Evolutionary conservation across 2,888 invertebrate species (phyloP).

Genomic region (Cerastis leucographa): DNA sequence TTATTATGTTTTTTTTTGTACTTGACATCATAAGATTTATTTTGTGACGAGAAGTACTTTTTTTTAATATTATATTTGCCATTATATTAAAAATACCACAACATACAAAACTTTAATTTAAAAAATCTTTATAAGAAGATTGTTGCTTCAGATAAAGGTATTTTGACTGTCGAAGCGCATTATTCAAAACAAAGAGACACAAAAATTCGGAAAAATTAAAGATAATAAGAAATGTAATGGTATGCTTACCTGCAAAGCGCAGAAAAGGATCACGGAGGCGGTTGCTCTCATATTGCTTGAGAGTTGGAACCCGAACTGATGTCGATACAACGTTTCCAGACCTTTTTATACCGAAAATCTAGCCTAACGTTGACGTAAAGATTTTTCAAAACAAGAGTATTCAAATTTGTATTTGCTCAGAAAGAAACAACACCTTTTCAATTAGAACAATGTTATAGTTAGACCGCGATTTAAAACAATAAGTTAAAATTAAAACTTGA

Average conservation of each 20-base stretch:
- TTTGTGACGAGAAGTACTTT: not conserved
- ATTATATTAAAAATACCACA: not conserved
- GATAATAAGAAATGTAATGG: not conserved
- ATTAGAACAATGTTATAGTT: conserved; percentile 73
- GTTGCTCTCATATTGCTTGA: conserved; percentile 85
- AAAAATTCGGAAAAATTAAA: not conserved
- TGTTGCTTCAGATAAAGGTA: too few species aligned
- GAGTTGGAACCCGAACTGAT: conserved; percentile 88
- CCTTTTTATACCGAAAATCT: conserved; percentile 81
- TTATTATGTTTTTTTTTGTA: not conserved
- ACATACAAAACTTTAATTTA: not conserved
- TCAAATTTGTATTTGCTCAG: conserved; percentile 76
- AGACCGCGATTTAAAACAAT: conserved; percentile 79
- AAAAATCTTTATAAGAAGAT: not conserved
- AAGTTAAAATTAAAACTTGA: conserved; percentile 74
- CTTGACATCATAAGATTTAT: not conserved
- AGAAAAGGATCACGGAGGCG: conserved; percentile 88
- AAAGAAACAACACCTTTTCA: conserved; percentile 72
- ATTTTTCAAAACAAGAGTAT: conserved; percentile 63
- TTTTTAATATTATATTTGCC: not conserved
- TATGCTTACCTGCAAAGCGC: conserved; percentile 85
- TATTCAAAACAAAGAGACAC: not conserved
- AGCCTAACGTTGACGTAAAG: conserved; percentile 65
- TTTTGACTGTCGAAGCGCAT: not conserved
- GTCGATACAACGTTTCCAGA: conserved; percentile 57